Evolutionary conservation across 1,140 invertebrate species (phyloP), one percentile per base, ranked within the genome.

Genomic region (Eciton burchellii): DNA sequence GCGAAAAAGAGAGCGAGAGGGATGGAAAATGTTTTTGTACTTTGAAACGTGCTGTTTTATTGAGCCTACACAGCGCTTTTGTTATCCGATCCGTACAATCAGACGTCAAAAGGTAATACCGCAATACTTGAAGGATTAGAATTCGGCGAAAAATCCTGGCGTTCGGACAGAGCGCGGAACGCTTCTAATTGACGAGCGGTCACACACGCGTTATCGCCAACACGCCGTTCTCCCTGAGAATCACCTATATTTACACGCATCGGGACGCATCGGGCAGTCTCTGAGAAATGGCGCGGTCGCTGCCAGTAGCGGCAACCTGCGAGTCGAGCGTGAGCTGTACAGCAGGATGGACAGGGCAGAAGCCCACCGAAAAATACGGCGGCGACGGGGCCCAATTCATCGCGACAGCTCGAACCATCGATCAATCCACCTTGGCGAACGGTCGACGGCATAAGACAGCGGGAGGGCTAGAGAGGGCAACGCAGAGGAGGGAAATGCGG

Each of bases 351-450:
- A 72, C 41, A n/a, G 43, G n/a, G 60, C 3, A 0, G 66, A 47
- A 63, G 26, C 11, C 26, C 73, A 59, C 72, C 86, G 90, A 92
- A 93, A 91, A 91, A 91, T 92, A 91, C 87, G 79, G 86, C 73
- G 82, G 89, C 82, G 84, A 86, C 72, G 81, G 66, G 82, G 84
- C 85, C 88, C 91, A 91, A 93, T 93, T 92, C 91, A 93, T 92
- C 91, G 90, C 90, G 73, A 71, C 49, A 57, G 76, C 82, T 81
- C 59, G 62, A 84, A 59, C 88, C 85, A 93, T 92, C 92, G 91
- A 93, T 93, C 91, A 92, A 93, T 92, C 91, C 56, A 14, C 26
- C 29, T 26, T n/a, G 60, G 41, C 47, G 56, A 43, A 56, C 35
- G 63, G n/a, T n/a, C 52, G 56, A 79, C 49, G 29, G 41, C 49